Base-by-base conservation (phyloP, 2,888 invertebrate genomes). In the Stictocephala bisonia region DNA sequence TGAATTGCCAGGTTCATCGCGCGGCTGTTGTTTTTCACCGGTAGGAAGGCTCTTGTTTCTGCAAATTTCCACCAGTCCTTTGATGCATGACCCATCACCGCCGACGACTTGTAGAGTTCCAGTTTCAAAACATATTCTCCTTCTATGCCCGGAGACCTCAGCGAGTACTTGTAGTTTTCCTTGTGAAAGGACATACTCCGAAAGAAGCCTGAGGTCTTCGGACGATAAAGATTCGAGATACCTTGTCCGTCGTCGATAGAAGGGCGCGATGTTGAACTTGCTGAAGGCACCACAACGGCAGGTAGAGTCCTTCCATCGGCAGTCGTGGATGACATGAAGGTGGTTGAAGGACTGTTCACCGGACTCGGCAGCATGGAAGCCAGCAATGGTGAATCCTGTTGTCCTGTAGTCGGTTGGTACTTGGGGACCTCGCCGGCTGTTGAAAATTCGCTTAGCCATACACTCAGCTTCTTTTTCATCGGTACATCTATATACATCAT, bases 61-160 rank as follows among this genome's bases (percentile, higher is more conserved):
- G n/a, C n/a, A n/a, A 29, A 31, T 27, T 56, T 56, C 56, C 56
- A 56, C 56, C 56, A 56, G 2, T 56, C 15, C 29, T 18, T n/a
- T 1, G 56, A 31, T n/a, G 27, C 26, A 1, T 15, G n/a, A 2
- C 56, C 56, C 56, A 56, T 56, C 56, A 56, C 56, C 18, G 27
- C 31, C 24, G 1, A 6, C 3, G 18, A 2, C 7, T 27, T 27
- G 56, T 29, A 56, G 29, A 56, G 18, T 20, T 29, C 56, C 31
- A 56, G 4, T 31, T 56, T 56, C 31, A 56, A 27, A 6, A 13
- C 20, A 18, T 27, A 27, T 20, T 56, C 56, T 29, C 56, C 56
- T 20, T 27, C 18, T n/a, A 26, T 31, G 6, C 29, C 56, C 56
- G n/a, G 18, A 3, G 56, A 56, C 31, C 56, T 56, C 31, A 56